Conservation (phyloP, 2,888 invertebrate genomes). For the Drosophila birchii region DNA sequence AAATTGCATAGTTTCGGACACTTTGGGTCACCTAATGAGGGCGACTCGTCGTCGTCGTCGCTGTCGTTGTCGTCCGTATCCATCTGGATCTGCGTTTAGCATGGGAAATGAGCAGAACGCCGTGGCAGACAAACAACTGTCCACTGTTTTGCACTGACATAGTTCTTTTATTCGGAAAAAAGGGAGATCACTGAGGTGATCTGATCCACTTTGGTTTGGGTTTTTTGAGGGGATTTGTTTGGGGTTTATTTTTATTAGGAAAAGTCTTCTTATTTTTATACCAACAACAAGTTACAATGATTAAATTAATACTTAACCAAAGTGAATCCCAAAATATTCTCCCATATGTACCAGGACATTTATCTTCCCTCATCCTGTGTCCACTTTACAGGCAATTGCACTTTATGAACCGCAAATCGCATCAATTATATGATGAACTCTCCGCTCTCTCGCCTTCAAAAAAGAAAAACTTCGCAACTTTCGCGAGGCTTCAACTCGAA, state of each 20-base stretch:
- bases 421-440: conserved; percentile 77
- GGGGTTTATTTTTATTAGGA: no score
- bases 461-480: conserved; percentile 60
- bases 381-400: conserved; percentile 72
- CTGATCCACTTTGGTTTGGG: conserved; percentile 14
- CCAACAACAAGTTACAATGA: not conserved
- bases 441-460: conserved; percentile 10
- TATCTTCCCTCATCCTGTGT: conserved; percentile 9
- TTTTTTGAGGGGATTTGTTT: not conserved
- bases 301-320: not conserved
- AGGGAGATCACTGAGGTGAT: conserved; percentile 24
- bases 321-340: conserved; percentile 45
- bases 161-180: conserved; percentile 18
- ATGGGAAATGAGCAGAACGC: conserved; percentile 39
- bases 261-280: not conserved
- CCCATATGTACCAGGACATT: conserved; percentile 56
- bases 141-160: conserved; percentile 25
- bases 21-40: conserved; percentile 77
- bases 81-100: conserved; percentile 28
- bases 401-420: conserved; percentile 77
- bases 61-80: conserved; percentile 36
- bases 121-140: conserved; percentile 12
- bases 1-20: conserved; percentile 78
- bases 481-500: conserved; percentile 50
- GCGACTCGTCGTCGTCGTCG: conserved; percentile 53